phyloP scores from a whole-genome alignment of 2,797 vertebrate genomes.

The Echiichthys vipera region DNA sequence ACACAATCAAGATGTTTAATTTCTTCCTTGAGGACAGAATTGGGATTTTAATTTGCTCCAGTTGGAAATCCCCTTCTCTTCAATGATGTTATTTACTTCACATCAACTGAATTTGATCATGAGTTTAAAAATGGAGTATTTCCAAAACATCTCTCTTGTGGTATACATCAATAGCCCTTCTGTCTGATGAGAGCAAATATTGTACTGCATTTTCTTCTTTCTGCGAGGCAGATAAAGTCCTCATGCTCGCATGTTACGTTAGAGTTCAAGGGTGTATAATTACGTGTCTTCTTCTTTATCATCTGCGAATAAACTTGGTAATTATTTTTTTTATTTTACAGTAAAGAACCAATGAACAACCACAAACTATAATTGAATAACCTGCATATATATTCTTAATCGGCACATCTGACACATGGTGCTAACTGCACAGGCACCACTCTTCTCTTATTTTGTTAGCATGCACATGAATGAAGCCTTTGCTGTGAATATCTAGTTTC shows the following conservation, averaged over 20 bases:
- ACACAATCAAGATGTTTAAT: slow-evolving; percentile 26
- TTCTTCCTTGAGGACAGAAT: slow-evolving; percentile 18
- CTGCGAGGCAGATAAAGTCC: background rate
- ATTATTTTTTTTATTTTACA: background rate
- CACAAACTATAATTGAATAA: background rate
- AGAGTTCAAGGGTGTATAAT: background rate
- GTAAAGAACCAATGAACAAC: background rate
- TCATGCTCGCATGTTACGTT: slow-evolving; percentile 2
- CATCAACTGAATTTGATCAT: slow-evolving; percentile 58
- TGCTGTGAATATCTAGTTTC: background rate
- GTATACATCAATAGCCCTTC: slow-evolving; percentile 57
- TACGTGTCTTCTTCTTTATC: no score
- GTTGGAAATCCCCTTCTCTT: slow-evolving; percentile 50
- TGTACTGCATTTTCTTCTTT: slow-evolving; percentile 12
- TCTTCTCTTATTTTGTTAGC: background rate
- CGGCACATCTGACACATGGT: background rate
- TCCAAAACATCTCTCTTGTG: slow-evolving; percentile 48
- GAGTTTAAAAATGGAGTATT: slow-evolving; percentile 59
- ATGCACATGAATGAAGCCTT: slow-evolving; percentile 9
- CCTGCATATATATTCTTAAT: background rate
- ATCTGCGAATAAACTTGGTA: no score
- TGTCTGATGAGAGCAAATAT: slow-evolving; percentile 44
- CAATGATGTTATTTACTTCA: slow-evolving; percentile 40
- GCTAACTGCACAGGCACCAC: background rate
- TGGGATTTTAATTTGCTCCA: slow-evolving; percentile 12